Evolutionary conservation across 2,888 invertebrate species (phyloP).

Genomic region (Schizotus pectinicornis): DNA sequence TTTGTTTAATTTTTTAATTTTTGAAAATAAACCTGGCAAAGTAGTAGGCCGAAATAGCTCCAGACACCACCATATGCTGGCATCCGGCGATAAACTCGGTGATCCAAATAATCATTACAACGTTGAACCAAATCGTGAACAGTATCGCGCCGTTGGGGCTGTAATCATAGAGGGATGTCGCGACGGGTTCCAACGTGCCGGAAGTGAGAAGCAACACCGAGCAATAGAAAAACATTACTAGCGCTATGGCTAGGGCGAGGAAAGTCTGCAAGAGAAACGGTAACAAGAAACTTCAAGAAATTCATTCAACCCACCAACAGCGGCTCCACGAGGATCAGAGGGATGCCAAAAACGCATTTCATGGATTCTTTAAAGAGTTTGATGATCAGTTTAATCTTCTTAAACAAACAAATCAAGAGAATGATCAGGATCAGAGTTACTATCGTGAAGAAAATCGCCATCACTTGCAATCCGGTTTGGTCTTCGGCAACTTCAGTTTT

Average conservation of each 20-base stretch:
- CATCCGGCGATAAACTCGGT: conserved; percentile 67
- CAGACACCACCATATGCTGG: conserved; percentile 68
- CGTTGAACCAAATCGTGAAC: conserved; percentile 56
- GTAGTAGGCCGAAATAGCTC: conserved; percentile 68
- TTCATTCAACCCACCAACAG: conserved; percentile 56
- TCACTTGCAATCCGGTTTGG: neutral
- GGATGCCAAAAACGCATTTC: conserved; percentile 63
- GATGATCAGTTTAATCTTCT: conserved; percentile 62
- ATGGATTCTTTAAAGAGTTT: conserved; percentile 64
- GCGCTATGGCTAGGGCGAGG: neutral
- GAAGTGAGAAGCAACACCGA: conserved; percentile 7
- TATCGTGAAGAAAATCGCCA: conserved; percentile 33
- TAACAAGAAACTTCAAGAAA: neutral
- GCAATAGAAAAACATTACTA: conserved; percentile 5
- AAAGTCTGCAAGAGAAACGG: conserved; percentile 26
- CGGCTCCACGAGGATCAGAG: conserved; percentile 61
- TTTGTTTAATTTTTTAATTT: too few species aligned
- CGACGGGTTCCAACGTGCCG: conserved; percentile 15
- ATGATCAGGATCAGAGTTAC: conserved; percentile 45
- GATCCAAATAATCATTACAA: conserved; percentile 66
- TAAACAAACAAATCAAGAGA: conserved; percentile 62
- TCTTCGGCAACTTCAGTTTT: neutral
- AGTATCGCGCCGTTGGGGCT: conserved; percentile 49
- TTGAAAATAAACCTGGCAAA: conserved; percentile 60
- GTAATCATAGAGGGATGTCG: conserved; percentile 32